Percentiles rank a stretch among this genome's conserved stretches.
Evolutionary conservation across 2,797 vertebrate genomes (phyloP).

Genomic region (Scolopax rusticola): DNA sequence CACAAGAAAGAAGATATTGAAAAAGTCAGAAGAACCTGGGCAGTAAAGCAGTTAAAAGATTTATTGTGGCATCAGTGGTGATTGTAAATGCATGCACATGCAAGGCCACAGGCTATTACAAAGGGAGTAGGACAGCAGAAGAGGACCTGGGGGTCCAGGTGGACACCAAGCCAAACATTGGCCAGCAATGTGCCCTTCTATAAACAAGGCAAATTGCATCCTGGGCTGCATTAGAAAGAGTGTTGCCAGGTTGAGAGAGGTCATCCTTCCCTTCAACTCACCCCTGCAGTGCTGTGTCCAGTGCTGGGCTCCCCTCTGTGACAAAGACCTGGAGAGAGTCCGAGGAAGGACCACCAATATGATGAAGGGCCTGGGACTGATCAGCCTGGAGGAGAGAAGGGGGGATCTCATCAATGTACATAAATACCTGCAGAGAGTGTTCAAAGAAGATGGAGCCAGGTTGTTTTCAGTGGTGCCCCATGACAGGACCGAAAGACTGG

Average conservation of each 20-base stretch:
- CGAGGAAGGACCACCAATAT: background rate
- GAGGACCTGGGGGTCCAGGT: background rate
- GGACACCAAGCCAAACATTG: background rate
- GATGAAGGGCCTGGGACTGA: background rate
- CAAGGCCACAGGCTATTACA: background rate
- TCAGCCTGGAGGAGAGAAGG: background rate
- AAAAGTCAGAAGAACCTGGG: background rate
- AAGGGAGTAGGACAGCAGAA: background rate
- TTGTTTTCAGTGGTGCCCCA: no score
- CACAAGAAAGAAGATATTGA: background rate
- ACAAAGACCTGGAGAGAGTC: background rate
- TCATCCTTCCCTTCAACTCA: background rate
- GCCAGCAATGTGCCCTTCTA: background rate
- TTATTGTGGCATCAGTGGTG: background rate
- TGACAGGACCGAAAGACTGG: background rate
- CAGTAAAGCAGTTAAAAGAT: background rate
- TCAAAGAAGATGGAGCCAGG: background rate
- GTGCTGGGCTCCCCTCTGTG: background rate
- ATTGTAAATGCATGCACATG: fast-evolving
- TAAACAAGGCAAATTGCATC: background rate
- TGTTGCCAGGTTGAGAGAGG: background rate
- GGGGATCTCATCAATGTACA: background rate
- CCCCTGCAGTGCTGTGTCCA: background rate
- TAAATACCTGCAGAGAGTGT: background rate
- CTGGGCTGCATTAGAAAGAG: background rate